These are phyloP conservation scores for Prunella fulvescens DNA, from an alignment of 2,113 vertebrate genomes.

Conservation along the genomic window DNA sequence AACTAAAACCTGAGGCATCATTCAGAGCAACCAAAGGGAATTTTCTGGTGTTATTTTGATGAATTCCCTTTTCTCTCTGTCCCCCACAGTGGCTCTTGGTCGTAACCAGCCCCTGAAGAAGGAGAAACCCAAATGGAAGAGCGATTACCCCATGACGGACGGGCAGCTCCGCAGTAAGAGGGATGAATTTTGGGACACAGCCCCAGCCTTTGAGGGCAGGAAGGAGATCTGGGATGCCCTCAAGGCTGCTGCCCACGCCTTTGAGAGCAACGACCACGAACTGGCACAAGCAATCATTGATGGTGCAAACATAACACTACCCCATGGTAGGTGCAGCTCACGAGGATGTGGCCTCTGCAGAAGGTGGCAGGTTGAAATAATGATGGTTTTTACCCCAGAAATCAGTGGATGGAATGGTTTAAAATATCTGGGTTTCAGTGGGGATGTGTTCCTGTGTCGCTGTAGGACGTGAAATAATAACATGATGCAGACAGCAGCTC, in stretches of 20 bases:
- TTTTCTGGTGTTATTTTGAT: background rate
- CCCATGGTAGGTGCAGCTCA: conserved; percentile 82
- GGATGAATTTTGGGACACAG: conserved; percentile 98
- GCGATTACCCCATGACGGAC: conserved; percentile 98
- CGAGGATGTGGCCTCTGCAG: background rate
- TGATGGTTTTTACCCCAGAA: background rate
- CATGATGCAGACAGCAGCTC: too few relatives aligned
- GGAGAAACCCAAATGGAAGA: conserved; percentile 99
- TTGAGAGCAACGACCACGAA: conserved; percentile 94
- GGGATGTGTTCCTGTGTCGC: background rate
- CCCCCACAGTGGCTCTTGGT: conserved; percentile 86
- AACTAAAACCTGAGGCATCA: background rate
- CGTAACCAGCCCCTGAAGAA: conserved; percentile 96
- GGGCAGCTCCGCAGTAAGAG: conserved; percentile 96
- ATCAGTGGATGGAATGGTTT: background rate
- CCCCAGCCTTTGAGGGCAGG: conserved; percentile 94
- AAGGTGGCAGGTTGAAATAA: accelerated
- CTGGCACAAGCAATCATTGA: conserved; percentile 98
- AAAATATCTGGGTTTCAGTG: accelerated
- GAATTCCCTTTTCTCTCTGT: background rate
- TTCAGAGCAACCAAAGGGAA: background rate
- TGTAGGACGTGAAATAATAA: too few relatives aligned
- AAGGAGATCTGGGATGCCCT: conserved; percentile 98
- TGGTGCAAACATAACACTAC: conserved; percentile 94
- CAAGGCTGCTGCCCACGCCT: conserved; percentile 91